Percentiles rank a stretch among this genome's conserved stretches.
These are phyloP conservation scores for Eupsittula cactorum DNA, from an alignment of 2,113 vertebrate species.

Conservation along the genomic window DNA sequence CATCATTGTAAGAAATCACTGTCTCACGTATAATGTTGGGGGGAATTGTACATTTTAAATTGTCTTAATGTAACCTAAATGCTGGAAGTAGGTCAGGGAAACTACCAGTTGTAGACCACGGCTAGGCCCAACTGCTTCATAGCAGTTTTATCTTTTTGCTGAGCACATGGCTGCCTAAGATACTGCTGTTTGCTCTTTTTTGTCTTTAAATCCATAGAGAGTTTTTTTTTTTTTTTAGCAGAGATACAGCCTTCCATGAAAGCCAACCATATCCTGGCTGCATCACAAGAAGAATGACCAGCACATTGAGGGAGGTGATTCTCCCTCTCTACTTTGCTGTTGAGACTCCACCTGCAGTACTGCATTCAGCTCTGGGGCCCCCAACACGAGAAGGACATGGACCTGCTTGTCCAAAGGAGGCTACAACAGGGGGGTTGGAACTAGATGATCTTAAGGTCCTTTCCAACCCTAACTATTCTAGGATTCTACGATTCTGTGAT, in stretches of 20 bases:
- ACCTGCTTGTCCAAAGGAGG: not conserved
- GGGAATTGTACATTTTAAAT: not conserved
- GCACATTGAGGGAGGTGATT: not conserved
- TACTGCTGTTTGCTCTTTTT: not conserved
- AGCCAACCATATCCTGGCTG: fast-evolving
- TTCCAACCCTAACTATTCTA: no score
- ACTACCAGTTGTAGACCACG: not conserved
- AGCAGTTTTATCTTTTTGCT: not conserved
- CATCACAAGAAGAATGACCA: not conserved
- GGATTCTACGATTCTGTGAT: not conserved
- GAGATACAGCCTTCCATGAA: not conserved
- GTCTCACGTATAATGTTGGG: fast-evolving
- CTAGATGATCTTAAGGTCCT: no score
- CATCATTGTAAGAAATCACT: not conserved
- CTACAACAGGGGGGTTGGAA: not conserved
- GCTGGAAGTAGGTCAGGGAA: not conserved
- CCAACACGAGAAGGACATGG: no score
- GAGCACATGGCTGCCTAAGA: not conserved
- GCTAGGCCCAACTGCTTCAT: not conserved
- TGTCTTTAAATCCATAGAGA: not conserved
- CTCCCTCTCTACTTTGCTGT: not conserved
- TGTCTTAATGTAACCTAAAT: not conserved
- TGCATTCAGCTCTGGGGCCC: not conserved
- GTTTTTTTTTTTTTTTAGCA: not conserved
- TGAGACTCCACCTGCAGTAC: not conserved